These are phyloP conservation scores for Epirrhoe alternata DNA, from an alignment of 2,888 invertebrate species.

Conservation along the genomic window DNA sequence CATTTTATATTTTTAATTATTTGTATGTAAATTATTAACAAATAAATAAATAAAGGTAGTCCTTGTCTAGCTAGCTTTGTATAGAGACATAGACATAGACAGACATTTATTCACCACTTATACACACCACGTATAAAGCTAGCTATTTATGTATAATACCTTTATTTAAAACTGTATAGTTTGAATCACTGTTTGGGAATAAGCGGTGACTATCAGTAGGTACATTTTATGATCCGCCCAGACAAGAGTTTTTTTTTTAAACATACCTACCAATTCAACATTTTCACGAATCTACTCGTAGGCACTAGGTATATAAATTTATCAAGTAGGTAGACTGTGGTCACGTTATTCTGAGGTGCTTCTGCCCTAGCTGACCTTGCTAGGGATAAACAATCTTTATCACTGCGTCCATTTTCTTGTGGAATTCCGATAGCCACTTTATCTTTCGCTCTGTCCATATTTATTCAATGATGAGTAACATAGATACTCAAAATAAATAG, in stretches of 20 bases:
- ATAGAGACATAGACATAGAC: no score
- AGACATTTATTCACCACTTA: no score
- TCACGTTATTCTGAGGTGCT: conserved; percentile 20
- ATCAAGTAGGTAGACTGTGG: conserved; percentile 1
- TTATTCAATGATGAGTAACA: conserved; percentile 36
- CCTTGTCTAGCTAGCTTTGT: no score
- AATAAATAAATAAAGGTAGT: no score
- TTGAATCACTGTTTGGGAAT: no score
- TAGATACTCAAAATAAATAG: conserved; percentile 23
- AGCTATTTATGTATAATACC: no score
- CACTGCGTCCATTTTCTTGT: conserved; percentile 32
- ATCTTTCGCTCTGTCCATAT: conserved; percentile 40
- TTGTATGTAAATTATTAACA: no score
- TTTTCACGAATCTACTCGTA: background rate
- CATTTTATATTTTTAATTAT: no score
- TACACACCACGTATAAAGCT: no score
- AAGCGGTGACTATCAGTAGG: background rate
- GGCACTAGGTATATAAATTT: background rate
- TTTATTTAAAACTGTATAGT: no score
- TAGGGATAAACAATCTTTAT: conserved; percentile 49
- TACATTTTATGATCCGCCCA: background rate
- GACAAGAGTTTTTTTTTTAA: background rate
- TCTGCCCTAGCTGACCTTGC: conserved; percentile 52
- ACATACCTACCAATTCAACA: background rate
- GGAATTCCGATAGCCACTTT: conserved; percentile 37